phyloP scores from a whole-genome alignment of 2,888 invertebrate genomes.

The Drosophila tanythrix region DNA sequence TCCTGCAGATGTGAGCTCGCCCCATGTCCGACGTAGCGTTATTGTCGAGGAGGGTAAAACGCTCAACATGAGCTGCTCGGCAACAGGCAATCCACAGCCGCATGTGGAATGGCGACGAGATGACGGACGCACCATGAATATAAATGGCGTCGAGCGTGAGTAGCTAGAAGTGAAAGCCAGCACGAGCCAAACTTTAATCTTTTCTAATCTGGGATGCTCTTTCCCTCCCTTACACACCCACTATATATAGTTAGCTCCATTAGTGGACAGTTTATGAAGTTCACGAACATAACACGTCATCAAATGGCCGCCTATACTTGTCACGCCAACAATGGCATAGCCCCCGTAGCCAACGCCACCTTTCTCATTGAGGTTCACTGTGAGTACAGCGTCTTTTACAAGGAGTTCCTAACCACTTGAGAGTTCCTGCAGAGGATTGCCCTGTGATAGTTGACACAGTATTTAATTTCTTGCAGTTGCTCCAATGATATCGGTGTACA shows the following conservation, averaged over 20 bases:
- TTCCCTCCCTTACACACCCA: conserved; percentile 43
- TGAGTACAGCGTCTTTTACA: conserved; percentile 86
- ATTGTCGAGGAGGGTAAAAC: conserved; percentile 93
- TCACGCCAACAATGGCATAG: conserved; percentile 93
- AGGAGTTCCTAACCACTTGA: not conserved
- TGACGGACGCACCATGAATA: conserved; percentile 88
- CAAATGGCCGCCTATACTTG: conserved; percentile 92
- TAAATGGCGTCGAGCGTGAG: conserved; percentile 89
- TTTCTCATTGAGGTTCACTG: conserved; percentile 95
- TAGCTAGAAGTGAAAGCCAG: conserved; percentile 14
- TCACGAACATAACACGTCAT: conserved; percentile 89
- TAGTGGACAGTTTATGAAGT: conserved; percentile 91
- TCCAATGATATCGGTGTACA: conserved; percentile 92
- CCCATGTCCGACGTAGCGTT: conserved; percentile 86
- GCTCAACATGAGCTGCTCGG: conserved; percentile 92
- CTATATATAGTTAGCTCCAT: conserved; percentile 88
- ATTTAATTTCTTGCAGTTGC: conserved; percentile 88
- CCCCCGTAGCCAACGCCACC: conserved; percentile 92
- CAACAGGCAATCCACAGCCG: conserved; percentile 91
- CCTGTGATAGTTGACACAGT: not conserved
- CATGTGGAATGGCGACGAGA: conserved; percentile 91
- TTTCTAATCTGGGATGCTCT: not conserved
- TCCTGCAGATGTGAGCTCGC: conserved; percentile 76
- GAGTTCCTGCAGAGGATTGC: not conserved
- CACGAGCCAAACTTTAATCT: not conserved